Evolutionary conservation across 2,113 vertebrate species (phyloP).

Genomic region (Charadrius vociferus): DNA sequence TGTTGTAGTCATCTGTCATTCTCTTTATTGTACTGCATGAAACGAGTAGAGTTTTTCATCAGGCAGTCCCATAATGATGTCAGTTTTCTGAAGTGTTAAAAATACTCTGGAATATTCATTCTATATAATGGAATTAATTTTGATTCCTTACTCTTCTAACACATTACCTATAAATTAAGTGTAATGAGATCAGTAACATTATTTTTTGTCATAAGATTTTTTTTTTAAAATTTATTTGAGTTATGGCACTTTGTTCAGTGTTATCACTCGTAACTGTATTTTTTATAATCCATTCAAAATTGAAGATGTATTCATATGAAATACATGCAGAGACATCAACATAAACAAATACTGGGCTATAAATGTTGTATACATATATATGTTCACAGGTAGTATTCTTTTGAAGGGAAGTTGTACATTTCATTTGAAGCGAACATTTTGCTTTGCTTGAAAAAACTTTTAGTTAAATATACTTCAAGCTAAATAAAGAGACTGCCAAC

Average conservation of each 20-base stretch:
- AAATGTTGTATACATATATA: not conserved
- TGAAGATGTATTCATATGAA: not conserved
- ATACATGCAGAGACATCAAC: not conserved
- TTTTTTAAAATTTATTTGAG: not conserved
- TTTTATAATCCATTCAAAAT: not conserved
- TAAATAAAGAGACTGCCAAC: not conserved
- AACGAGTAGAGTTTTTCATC: not conserved
- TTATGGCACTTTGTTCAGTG: not conserved
- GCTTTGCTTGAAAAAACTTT: not conserved
- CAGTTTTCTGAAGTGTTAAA: not conserved
- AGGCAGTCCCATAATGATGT: not conserved
- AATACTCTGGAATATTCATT: not conserved
- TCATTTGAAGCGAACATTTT: not conserved
- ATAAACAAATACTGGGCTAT: not conserved
- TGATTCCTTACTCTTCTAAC: not conserved
- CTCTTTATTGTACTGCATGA: not conserved
- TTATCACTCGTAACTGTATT: not conserved
- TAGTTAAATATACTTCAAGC: not conserved
- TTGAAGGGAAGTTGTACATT: not conserved
- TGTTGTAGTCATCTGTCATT: not conserved
- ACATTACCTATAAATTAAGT: not conserved
- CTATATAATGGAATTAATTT: not conserved
- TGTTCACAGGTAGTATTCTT: not conserved
- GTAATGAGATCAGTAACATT: not conserved
- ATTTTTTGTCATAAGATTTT: not conserved